Evolutionary conservation across 2,888 invertebrate species (phyloP).

Genomic region (Nemapogon koenigi): DNA sequence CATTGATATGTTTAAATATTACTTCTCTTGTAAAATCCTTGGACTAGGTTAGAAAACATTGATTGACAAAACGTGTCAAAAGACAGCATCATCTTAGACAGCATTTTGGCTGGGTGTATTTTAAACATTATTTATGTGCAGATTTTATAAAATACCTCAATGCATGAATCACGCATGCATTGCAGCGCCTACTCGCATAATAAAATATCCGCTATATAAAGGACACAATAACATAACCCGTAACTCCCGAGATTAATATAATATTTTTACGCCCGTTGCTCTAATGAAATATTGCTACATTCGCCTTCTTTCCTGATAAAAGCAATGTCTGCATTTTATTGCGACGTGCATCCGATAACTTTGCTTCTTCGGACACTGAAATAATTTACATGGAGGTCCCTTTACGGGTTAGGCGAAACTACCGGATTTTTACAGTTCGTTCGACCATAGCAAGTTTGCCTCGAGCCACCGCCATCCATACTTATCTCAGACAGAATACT

Average conservation of each 20-base stretch:
- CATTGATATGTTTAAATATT: no score
- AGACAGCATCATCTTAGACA: no score
- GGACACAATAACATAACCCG: conserved; percentile 40
- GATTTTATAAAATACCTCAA: no score
- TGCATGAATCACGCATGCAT: conserved; percentile 27
- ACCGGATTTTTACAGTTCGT: conserved; percentile 35
- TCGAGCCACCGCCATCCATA: conserved; percentile 8
- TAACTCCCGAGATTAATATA: conserved; percentile 51
- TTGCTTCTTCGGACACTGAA: conserved; percentile 41
- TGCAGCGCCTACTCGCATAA: conserved; percentile 35
- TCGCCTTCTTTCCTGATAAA: conserved; percentile 53
- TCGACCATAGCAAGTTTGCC: conserved; percentile 1
- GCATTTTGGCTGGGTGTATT: no score
- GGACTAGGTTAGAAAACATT: no score
- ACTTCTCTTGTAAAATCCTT: no score
- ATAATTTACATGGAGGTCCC: conserved; percentile 56
- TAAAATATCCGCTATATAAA: conserved; percentile 42
- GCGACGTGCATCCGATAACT: conserved; percentile 47
- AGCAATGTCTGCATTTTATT: conserved; percentile 51
- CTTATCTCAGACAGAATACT: conserved; percentile 1
- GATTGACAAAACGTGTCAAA: no score
- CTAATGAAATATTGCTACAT: conserved; percentile 59
- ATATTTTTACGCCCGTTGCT: conserved; percentile 45
- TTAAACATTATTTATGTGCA: no score
- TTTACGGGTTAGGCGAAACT: conserved; percentile 36